phyloP scores from a whole-genome alignment of 2,797 vertebrate genomes.

The Pyrocephalus nanus region DNA sequence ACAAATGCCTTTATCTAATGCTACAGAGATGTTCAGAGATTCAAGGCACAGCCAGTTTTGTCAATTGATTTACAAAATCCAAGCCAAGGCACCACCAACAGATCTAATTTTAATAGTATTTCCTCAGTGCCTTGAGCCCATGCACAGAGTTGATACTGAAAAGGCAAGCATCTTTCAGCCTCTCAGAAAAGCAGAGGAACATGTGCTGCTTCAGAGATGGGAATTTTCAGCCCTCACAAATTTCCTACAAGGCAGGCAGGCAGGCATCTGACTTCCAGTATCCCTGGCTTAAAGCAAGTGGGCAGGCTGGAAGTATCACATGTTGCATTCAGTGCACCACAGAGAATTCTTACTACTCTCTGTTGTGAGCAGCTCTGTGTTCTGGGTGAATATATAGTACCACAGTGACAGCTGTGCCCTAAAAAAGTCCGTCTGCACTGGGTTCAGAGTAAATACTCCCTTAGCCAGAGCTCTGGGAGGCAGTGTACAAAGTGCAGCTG shows the following conservation, averaged over 20 bases:
- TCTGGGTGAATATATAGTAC: background rate
- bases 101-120: background rate
- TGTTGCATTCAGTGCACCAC: background rate
- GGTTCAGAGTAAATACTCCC: background rate
- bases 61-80: background rate
- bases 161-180: background rate
- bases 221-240: background rate
- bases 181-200: background rate
- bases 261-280: background rate
- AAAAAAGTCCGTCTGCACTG: background rate
- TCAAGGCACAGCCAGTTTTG: background rate
- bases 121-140: background rate
- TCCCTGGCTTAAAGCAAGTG: background rate
- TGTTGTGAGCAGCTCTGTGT: background rate
- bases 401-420: slow-evolving; percentile 32
- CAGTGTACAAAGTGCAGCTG: background rate
- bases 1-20: background rate
- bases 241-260: background rate
- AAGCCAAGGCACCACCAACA: background rate
- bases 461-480: slow-evolving; percentile 11
- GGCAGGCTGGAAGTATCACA: slow-evolving; percentile 7
- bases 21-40: background rate
- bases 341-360: slow-evolving; percentile 15
- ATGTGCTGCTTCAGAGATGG: background rate
- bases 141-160: background rate